Evolutionary conservation across 2,888 invertebrate genomes (phyloP), one percentile per base, ranked within the genome.

Genomic region (Pimpla rufipes): DNA sequence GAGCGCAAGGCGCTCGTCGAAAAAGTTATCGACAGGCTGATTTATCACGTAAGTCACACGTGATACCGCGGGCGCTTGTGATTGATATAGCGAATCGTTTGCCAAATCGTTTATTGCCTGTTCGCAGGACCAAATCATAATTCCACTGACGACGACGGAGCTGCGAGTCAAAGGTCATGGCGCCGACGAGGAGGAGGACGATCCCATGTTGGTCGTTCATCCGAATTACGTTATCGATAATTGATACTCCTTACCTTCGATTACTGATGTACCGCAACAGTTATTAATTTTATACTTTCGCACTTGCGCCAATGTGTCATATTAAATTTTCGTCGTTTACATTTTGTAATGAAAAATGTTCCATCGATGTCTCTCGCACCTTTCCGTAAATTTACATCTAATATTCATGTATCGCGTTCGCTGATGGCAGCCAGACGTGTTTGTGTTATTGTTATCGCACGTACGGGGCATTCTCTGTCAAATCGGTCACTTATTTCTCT

Each of bases 171-270:
- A 94, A 88, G 94, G 94, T 21, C 94, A 94, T n/a, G 92, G 94
- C 0, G 67, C 35, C 23, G 86, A 67, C 0, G 94, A 95, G 0
- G 96, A 96, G 80, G 96, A 96, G 42, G 40, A 62, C 40, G 97
- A 98, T 93, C 98, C 98, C 0, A 93, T 98, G 55, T 93, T 99
- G 5, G 98, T 99, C 16, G 99, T 99, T 0, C 99, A 99, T 95
- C 99, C 99, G 0, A 99, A 99, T 94, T 99, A 98, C 92, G 96
- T 98, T 64, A 95, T 98, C 62, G 97, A 98, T 86, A 94, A 93
- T 84, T 93, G 90, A 90, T 74, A 68, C 23, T 21, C 52, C 29
- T 40, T 29, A 2, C 11, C 21, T 0, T 16, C n/a, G 10, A 47
- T 40, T 18, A 45, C 23, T n/a, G 2, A 29, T 70, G 52, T 52